Conservation (phyloP, 1,140 invertebrate species). For the Pseudachorutes palmiensis region DNA sequence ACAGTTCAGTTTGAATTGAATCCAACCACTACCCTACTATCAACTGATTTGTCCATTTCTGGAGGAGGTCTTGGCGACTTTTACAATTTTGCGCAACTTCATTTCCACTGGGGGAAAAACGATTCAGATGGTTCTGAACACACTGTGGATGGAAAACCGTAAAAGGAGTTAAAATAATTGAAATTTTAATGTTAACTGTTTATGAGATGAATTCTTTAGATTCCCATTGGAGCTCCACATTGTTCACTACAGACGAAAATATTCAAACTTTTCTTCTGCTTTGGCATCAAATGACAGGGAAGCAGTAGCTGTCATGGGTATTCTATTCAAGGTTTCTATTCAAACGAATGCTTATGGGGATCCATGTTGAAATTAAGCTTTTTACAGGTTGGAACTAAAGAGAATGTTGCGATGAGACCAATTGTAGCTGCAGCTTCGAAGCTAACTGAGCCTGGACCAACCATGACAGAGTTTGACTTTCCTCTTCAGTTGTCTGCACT, state of each 20-base stretch:
- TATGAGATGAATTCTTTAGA: conserved; percentile 13
- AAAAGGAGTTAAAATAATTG: conserved; percentile 37
- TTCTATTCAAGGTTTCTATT: conserved; percentile 39
- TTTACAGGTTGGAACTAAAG: conserved; percentile 34
- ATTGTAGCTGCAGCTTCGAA: conserved; percentile 37
- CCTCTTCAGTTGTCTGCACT: conserved; percentile 32
- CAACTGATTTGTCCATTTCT: conserved; percentile 14
- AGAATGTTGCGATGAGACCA: conserved; percentile 38
- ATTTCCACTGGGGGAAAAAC: conserved; percentile 50
- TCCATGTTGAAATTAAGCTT: neutral
- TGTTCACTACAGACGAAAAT: conserved; percentile 46
- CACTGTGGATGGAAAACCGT: conserved; percentile 44
- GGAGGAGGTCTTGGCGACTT: conserved; percentile 42
- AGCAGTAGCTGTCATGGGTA: conserved; percentile 48
- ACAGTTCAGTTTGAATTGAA: conserved; percentile 12
- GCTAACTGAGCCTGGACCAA: conserved; percentile 9
- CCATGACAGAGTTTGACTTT: conserved; percentile 7
- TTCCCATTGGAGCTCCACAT: conserved; percentile 43
- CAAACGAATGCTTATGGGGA: neutral
- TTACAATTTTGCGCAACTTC: conserved; percentile 46
- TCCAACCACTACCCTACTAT: neutral
- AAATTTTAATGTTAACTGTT: neutral
- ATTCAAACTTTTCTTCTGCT: conserved; percentile 43
- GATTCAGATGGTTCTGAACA: conserved; percentile 49
- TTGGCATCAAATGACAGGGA: conserved; percentile 41